These are phyloP conservation scores for Dexiosoma caninum DNA, from an alignment of 2,888 invertebrate genomes.

Conservation along the genomic window DNA sequence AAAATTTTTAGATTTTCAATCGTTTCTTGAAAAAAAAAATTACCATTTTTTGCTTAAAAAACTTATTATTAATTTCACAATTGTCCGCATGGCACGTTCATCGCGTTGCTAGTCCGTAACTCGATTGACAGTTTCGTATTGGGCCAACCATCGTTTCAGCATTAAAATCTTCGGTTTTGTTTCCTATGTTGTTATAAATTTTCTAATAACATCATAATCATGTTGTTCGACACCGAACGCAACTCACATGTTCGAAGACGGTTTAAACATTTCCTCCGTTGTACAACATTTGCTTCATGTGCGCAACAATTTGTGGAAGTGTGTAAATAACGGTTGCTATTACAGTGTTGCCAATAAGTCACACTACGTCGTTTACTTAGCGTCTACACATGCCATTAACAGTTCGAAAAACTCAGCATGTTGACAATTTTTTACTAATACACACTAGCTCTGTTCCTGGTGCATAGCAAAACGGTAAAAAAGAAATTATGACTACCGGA, in stretches of 20 bases:
- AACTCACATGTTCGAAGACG: conserved; percentile 13
- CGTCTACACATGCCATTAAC: too few relatives aligned
- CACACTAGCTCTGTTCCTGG: too few relatives aligned
- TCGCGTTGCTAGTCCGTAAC: conserved; percentile 72
- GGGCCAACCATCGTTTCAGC: conserved; percentile 61
- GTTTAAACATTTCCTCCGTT: conserved; percentile 2
- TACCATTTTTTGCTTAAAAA: neutral
- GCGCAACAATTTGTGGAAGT: neutral
- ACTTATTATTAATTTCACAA: conserved; percentile 19
- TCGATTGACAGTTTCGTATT: conserved; percentile 70
- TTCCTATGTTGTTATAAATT: conserved; percentile 50
- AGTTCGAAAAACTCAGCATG: too few relatives aligned
- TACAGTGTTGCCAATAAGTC: neutral
- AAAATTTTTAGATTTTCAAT: neutral
- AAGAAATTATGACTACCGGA: too few relatives aligned
- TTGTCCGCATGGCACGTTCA: conserved; percentile 68
- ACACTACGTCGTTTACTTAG: too few relatives aligned
- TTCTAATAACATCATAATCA: conserved; percentile 60
- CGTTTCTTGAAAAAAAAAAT: neutral
- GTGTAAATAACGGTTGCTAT: conserved; percentile 10
- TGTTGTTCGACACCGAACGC: conserved; percentile 41
- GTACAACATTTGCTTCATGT: conserved; percentile 52
- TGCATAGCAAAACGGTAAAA: too few relatives aligned
- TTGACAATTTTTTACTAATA: too few relatives aligned
- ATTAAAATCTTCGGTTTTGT: conserved; percentile 50